Conservation (phyloP, 2,888 invertebrate genomes). For the Stictocephala bisonia region DNA sequence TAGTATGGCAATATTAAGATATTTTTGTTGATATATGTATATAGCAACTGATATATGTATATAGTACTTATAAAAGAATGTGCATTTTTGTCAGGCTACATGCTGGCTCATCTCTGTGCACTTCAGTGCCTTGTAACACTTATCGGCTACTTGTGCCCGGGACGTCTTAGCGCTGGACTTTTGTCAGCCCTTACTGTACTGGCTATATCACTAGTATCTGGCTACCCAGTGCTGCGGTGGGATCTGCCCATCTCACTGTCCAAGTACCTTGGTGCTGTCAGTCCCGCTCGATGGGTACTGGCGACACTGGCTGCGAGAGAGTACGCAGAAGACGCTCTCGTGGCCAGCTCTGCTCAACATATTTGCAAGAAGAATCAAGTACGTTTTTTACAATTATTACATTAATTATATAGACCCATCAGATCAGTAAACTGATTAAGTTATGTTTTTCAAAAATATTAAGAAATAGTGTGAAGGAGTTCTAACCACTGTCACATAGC, state of each 20-base stretch:
- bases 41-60: too few species aligned
- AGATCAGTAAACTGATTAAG: too few species aligned
- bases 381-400: too few species aligned
- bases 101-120: slow-evolving; percentile 76
- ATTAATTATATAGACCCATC: too few species aligned
- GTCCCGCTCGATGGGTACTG: slow-evolving; percentile 79
- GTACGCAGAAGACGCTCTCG: slow-evolving; percentile 73
- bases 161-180: slow-evolving; percentile 73
- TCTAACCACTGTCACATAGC: neutral
- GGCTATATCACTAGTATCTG: slow-evolving; percentile 73
- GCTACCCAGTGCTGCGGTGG: slow-evolving; percentile 75
- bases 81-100: too few species aligned
- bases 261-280: slow-evolving; percentile 71
- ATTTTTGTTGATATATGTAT: too few species aligned
- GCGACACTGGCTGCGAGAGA: slow-evolving; percentile 76
- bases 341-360: slow-evolving; percentile 68
- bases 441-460: too few species aligned
- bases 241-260: slow-evolving; percentile 77
- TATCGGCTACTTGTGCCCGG: slow-evolving; percentile 74
- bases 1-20: too few species aligned
- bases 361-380: slow-evolving; percentile 81
- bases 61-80: too few species aligned
- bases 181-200: slow-evolving; percentile 72
- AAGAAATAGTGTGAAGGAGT: neutral
- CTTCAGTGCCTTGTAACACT: slow-evolving; percentile 76